A percentile compares a stretch with the other conserved stretches of the same genome.
Conservation (phyloP, 2,797 vertebrate genomes). For the Gadopsis bispinosus region DNA sequence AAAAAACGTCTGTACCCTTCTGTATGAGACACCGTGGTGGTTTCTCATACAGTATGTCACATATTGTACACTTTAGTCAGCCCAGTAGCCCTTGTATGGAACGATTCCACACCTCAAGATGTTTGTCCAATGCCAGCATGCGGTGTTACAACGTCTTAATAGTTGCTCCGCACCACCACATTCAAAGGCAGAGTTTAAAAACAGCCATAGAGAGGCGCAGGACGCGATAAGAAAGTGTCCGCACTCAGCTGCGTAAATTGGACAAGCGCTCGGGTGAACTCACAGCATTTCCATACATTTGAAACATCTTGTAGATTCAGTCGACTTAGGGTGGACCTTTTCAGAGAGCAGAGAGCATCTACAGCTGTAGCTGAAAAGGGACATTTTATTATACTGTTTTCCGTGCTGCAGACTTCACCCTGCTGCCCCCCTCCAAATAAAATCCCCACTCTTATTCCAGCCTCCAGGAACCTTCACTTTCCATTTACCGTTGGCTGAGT, state of each 20-base stretch:
- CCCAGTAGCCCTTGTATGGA: too few species aligned
- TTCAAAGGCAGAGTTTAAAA: not conserved
- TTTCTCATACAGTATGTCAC: too few species aligned
- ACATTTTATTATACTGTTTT: conserved; percentile 30
- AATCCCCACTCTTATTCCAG: conserved; percentile 29
- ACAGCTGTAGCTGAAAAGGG: not conserved
- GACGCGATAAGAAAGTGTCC: not conserved
- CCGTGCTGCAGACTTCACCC: not conserved
- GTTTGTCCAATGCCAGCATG: too few species aligned
- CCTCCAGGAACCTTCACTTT: conserved; percentile 71
- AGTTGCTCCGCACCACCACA: not conserved
- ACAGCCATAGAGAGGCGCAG: not conserved
- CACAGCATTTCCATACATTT: not conserved
- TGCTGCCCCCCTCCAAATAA: conserved; percentile 15
- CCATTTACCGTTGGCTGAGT: conserved; percentile 72
- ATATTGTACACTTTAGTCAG: too few species aligned
- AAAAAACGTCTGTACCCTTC: not conserved
- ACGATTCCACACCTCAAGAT: too few species aligned
- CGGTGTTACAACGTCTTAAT: not conserved
- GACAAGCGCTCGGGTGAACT: not conserved
- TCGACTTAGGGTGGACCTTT: not conserved
- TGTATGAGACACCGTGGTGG: not conserved
- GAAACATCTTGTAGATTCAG: not conserved
- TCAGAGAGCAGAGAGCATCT: not conserved
- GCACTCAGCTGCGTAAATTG: not conserved